Evolutionary conservation across 2,797 vertebrate genomes (phyloP).

Genomic region (Emys orbicularis): DNA sequence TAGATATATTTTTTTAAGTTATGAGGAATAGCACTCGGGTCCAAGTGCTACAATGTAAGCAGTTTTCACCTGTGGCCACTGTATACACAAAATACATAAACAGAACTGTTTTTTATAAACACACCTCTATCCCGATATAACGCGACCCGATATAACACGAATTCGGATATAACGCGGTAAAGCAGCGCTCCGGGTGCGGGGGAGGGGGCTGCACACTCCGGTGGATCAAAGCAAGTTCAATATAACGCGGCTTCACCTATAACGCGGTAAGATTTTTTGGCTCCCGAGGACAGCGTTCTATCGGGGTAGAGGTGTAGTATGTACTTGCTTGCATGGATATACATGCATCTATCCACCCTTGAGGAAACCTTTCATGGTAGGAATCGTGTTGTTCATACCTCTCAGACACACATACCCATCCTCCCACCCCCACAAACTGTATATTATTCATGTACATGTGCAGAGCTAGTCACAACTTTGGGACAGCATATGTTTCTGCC

Average conservation of each 20-base stretch:
- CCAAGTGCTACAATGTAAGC: background rate
- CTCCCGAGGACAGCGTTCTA: too few relatives aligned
- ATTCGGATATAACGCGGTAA: too few relatives aligned
- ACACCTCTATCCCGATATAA: too few relatives aligned
- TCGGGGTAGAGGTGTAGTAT: background rate
- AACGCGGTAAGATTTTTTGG: too few relatives aligned
- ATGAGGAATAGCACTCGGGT: background rate
- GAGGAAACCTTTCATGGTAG: background rate
- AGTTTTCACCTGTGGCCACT: background rate
- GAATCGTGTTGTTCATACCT: background rate
- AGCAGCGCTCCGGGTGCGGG: too few relatives aligned
- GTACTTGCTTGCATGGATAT: background rate
- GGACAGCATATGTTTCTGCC: background rate
- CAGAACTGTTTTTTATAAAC: background rate
- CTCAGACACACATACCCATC: background rate
- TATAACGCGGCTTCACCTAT: too few relatives aligned
- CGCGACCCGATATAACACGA: too few relatives aligned
- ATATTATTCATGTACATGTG: too few relatives aligned
- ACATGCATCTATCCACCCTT: background rate
- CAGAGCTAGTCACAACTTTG: background rate
- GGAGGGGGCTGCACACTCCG: too few relatives aligned
- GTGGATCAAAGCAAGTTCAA: too few relatives aligned
- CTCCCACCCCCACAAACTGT: background rate
- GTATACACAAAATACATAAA: background rate
- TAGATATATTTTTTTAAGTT: background rate